phyloP scores from a whole-genome alignment of 2,888 invertebrate species.

The Platynereis dumerilii region DNA sequence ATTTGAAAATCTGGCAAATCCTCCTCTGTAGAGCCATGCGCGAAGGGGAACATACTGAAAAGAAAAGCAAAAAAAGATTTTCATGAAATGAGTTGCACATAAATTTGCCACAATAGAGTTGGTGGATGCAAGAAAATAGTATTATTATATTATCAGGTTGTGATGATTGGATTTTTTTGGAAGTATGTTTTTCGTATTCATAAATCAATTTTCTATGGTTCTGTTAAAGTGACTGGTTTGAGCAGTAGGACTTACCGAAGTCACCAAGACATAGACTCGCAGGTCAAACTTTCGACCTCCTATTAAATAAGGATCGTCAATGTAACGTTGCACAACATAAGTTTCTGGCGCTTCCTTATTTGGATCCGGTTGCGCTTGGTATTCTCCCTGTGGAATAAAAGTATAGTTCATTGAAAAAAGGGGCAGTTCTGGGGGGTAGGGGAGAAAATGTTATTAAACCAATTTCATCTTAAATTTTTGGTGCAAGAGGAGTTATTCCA shows the following conservation, averaged over 20 bases:
- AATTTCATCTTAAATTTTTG: too few relatives aligned
- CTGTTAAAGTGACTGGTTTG: too few relatives aligned
- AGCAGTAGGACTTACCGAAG: conserved; percentile 67
- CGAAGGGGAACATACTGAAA: conserved; percentile 65
- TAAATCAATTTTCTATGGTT: too few relatives aligned
- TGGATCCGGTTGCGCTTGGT: conserved; percentile 55
- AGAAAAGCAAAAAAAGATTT: conserved; percentile 10
- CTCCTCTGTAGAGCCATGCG: conserved; percentile 70
- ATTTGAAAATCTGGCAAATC: conserved; percentile 72
- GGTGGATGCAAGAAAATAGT: too few relatives aligned
- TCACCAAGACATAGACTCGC: conserved; percentile 70
- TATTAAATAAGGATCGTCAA: conserved; percentile 70
- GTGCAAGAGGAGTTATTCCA: too few relatives aligned
- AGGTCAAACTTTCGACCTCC: conserved; percentile 72
- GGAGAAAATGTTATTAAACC: too few relatives aligned
- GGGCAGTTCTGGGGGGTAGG: too few relatives aligned
- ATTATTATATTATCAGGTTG: too few relatives aligned
- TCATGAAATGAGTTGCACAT: too few relatives aligned
- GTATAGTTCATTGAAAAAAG: neutral
- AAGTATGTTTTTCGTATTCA: too few relatives aligned
- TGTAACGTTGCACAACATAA: conserved; percentile 70
- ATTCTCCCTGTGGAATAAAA: conserved; percentile 56
- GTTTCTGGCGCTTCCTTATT: conserved; percentile 58
- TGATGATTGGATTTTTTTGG: too few relatives aligned
- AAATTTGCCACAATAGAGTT: too few relatives aligned